Evolutionary conservation across 1,140 invertebrate species (phyloP).

Genomic region (Drosophila grimshawi): DNA sequence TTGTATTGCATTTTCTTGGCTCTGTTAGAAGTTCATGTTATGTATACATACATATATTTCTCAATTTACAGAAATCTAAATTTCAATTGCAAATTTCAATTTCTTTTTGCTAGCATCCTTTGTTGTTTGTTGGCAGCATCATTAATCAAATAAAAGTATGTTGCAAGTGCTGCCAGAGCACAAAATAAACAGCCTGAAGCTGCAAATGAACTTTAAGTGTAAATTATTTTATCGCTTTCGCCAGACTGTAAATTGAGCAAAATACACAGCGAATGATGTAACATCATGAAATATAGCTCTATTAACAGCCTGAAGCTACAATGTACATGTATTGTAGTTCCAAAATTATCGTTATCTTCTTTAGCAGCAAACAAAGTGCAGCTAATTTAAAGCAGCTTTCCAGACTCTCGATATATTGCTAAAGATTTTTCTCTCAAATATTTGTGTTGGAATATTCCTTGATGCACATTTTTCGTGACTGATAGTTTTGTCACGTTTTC

Average conservation of each 20-base stretch:
- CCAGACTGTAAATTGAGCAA: background rate
- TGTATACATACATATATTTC: too few species aligned
- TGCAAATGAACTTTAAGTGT: background rate
- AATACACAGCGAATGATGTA: background rate
- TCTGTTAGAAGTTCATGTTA: background rate
- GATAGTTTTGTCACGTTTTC: conserved; percentile 47
- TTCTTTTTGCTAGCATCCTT: background rate
- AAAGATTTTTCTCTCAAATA: background rate
- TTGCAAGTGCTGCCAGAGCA: background rate
- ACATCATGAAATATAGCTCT: background rate
- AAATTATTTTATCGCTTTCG: background rate
- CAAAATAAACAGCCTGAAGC: conserved; percentile 9
- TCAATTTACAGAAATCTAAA: background rate
- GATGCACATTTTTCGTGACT: conserved; percentile 20
- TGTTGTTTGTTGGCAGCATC: background rate
- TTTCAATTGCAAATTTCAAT: background rate
- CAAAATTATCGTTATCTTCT: background rate
- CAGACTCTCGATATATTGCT: background rate
- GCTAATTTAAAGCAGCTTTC: background rate
- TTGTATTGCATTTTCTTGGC: too few species aligned
- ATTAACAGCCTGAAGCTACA: background rate
- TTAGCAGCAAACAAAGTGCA: background rate
- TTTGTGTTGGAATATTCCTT: background rate
- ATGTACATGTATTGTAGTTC: background rate
- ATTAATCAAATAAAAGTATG: conserved; percentile 4